Base-by-base conservation (phyloP, 2,113 vertebrate species). In the Macquaria australasica region DNA sequence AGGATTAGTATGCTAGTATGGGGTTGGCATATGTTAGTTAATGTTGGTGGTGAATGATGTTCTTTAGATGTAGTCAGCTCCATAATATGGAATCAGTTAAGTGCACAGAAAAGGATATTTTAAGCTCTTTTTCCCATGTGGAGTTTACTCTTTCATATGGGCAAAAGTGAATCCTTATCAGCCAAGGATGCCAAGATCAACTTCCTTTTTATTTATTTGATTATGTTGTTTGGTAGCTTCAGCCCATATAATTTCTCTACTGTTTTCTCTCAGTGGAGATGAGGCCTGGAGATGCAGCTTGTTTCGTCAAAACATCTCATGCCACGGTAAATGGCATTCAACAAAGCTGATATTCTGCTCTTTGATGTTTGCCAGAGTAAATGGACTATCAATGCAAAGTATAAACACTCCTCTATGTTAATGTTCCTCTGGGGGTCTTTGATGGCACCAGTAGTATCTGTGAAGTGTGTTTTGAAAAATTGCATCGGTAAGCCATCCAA, bases 401-500 rank as follows among this genome's bases (percentile, higher is more conserved):
- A 92, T 88, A 91, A 92, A 93, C 93, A 92, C 92, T 93, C 88
- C 79, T 89, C 76, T 86, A 94, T 94, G 93, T 90, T 89, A 93
- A 93, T 92, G 81, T 76, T 89, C 85, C 88, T 89, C 79, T 62
- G 79, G 90, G 86, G 93, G 87, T 90, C 90, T 92, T 91, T 90
- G 88, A 94, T 95, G 90, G 90, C 86, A 92, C 83, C 86, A 81
- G 78, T 85, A 87, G 79, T 88, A 89, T 83, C 83, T 87, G 85
- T 92, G 90, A 89, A 94, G 92, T 92, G 86, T 92, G 92, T 93
- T 90, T 93, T 93, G 88, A 93, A 91, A 92, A 94, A 93, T 94
- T 94, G 90, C 91, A 88, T 77, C 25, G 89, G 81, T 90, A 86
- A 94, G 88, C 83, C 88, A 90, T 91, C 86, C 88, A 89, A 94